phyloP scores from a whole-genome alignment of 2,888 invertebrate genomes.

The Abrostola triplasia region DNA sequence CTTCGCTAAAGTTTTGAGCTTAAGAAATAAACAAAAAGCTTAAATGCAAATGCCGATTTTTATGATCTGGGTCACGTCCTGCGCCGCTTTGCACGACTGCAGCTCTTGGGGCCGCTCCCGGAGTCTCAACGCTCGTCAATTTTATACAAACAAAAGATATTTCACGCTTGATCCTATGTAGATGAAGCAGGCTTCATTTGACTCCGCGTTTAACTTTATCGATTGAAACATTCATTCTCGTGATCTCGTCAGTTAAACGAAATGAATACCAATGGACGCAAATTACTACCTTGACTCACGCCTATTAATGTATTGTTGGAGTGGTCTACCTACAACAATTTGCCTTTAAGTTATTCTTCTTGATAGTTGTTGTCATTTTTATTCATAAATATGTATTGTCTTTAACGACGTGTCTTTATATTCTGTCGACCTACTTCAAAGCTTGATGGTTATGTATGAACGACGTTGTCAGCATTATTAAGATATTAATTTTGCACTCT shows the following conservation, averaged over 20 bases:
- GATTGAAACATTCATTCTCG: not conserved
- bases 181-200: not conserved
- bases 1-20: constrained; percentile 15
- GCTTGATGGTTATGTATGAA: too few species aligned
- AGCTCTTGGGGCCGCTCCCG: constrained; percentile 7
- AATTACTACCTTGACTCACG: too few species aligned
- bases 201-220: not conserved
- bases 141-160: constrained; percentile 26
- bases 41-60: constrained; percentile 43
- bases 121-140: constrained; percentile 8
- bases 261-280: too few species aligned
- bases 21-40: constrained; percentile 33
- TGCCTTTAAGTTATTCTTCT: too few species aligned
- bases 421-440: too few species aligned
- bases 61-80: constrained; percentile 50
- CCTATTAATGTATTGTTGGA: too few species aligned
- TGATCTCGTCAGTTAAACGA: too few species aligned
- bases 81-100: constrained; percentile 24
- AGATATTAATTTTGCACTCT: not conserved
- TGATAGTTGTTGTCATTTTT: too few species aligned
- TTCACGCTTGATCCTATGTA: not conserved
- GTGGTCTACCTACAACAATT: too few species aligned
- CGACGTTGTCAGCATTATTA: not conserved
- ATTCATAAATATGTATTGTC: too few species aligned
- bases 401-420: too few species aligned